These are phyloP conservation scores for Pachypsylla venusta DNA, from an alignment of 1,140 invertebrate genomes.

Conservation along the genomic window DNA sequence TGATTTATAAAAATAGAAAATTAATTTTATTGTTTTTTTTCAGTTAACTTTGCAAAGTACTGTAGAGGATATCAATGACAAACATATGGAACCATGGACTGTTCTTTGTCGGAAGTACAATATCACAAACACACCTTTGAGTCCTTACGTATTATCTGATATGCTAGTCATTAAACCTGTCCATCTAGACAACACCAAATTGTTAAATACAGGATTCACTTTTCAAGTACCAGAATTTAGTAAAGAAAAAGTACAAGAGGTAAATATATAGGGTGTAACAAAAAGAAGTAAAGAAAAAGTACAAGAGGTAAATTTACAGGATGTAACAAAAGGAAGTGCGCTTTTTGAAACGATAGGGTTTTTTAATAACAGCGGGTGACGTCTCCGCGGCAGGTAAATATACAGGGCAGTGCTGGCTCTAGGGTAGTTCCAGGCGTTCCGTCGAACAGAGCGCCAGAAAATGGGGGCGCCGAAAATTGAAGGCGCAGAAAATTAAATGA, in stretches of 20 bases:
- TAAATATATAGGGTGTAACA: conserved; percentile 23
- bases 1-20: too few species aligned
- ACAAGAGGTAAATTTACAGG: conserved; percentile 4
- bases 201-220: conserved; percentile 39
- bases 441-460: too few species aligned
- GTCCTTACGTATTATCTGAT: conserved; percentile 70
- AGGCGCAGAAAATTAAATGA: too few species aligned
- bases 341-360: neutral
- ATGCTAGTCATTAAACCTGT: conserved; percentile 63
- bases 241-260: conserved; percentile 42
- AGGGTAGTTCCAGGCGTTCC: too few species aligned
- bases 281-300: conserved; percentile 6
- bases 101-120: conserved; percentile 57
- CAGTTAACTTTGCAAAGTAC: conserved; percentile 55
- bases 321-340: conserved; percentile 2
- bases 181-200: conserved; percentile 51
- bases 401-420: too few species aligned
- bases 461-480: too few species aligned
- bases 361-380: too few species aligned
- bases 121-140: conserved; percentile 68
- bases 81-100: conserved; percentile 80
- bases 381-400: too few species aligned
- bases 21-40: too few species aligned
- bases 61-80: conserved; percentile 80
- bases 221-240: conserved; percentile 42